Evolutionary conservation across 1,140 invertebrate genomes (phyloP).

Genomic region (Anagrus nilaparvatae): DNA sequence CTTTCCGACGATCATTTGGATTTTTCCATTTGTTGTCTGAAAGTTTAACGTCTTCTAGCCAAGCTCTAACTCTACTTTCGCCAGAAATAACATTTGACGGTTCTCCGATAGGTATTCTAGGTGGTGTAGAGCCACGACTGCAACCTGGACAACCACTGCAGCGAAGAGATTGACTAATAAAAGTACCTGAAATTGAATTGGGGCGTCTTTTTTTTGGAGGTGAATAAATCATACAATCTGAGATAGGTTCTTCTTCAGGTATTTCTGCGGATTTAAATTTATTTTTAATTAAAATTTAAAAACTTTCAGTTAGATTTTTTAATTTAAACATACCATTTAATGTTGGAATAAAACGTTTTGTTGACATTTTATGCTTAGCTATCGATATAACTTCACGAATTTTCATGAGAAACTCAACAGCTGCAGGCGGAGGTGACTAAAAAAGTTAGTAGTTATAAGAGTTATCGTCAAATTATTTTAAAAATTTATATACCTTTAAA

Average conservation of each 20-base stretch:
- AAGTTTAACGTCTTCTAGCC: constrained; percentile 61
- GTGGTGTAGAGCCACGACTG: constrained; percentile 24
- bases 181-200: constrained; percentile 20
- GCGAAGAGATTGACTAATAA: constrained; percentile 27
- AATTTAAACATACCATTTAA: constrained; percentile 46
- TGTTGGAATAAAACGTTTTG: constrained; percentile 68
- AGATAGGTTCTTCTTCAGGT: constrained; percentile 60
- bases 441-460: constrained; percentile 21
- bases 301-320: no score
- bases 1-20: constrained; percentile 19
- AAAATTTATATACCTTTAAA: constrained; percentile 49
- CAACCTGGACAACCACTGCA: constrained; percentile 60
- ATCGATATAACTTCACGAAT: constrained; percentile 80
- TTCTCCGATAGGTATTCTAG: constrained; percentile 19
- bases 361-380: constrained; percentile 75
- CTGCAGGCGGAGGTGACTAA: constrained; percentile 74
- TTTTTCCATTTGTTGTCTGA: constrained; percentile 25
- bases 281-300: no score
- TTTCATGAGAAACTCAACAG: constrained; percentile 74
- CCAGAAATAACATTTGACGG: constrained; percentile 31
- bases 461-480: neutral
- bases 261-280: constrained; percentile 43
- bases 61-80: constrained; percentile 64
- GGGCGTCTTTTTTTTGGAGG: constrained; percentile 23
- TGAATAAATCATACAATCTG: constrained; percentile 22